phyloP scores from a whole-genome alignment of 1,140 invertebrate genomes.

The Papilio aristodemus region DNA sequence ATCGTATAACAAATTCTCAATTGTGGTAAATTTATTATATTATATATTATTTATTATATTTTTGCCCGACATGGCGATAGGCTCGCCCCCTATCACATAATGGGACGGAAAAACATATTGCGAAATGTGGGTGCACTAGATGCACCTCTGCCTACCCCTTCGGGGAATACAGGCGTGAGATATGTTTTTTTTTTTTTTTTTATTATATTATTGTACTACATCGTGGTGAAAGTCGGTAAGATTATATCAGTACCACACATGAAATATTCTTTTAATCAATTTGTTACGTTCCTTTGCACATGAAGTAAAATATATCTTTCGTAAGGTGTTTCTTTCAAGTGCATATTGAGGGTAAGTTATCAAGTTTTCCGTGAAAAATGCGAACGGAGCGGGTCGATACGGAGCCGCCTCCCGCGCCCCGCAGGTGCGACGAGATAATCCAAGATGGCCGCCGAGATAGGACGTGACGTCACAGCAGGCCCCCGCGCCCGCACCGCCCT shows the following conservation, averaged over 20 bases:
- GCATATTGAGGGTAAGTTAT: constrained; percentile 41
- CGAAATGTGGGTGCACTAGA: too few species aligned
- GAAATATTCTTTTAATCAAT: neutral
- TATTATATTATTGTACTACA: too few species aligned
- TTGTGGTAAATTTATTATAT: too few species aligned
- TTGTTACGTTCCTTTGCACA: neutral
- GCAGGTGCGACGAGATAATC: constrained; percentile 80
- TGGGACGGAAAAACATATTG: too few species aligned
- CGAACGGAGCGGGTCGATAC: constrained; percentile 71
- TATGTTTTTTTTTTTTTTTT: too few species aligned
- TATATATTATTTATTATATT: too few species aligned
- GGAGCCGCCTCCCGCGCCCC: constrained; percentile 61
- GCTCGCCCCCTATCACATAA: too few species aligned
- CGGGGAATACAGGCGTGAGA: too few species aligned
- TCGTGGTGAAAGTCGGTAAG: neutral
- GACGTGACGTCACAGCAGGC: constrained; percentile 76
- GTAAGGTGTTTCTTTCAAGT: constrained; percentile 17
- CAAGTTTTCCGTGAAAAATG: constrained; percentile 74
- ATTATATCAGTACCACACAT: neutral
- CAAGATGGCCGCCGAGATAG: constrained; percentile 80
- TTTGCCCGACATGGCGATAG: too few species aligned
- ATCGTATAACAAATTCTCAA: too few species aligned
- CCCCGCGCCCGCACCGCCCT: constrained; percentile 55
- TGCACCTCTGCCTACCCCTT: too few species aligned
- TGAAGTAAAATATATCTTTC: neutral